Percentiles rank a stretch among this genome's conserved stretches.
Conservation (phyloP, 1,140 invertebrate genomes). For the Neodiprion virginianus region DNA sequence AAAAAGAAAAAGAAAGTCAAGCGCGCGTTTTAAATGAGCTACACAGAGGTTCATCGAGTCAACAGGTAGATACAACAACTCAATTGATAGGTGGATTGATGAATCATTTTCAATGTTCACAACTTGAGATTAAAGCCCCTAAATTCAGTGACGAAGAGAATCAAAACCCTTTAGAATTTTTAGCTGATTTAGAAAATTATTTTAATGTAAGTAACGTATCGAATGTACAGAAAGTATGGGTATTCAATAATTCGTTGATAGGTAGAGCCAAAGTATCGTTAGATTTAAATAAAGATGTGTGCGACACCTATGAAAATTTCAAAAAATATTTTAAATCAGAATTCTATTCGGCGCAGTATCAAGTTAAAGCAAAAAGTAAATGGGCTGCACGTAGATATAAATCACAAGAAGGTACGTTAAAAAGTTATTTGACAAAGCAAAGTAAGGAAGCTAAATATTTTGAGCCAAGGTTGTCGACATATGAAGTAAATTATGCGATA, state of each 20-base stretch:
- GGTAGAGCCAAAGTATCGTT: neutral
- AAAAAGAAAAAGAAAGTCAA: neutral
- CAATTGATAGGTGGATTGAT: neutral
- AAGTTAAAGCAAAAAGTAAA: slow-evolving; percentile 21
- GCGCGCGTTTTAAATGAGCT: neutral
- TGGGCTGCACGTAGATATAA: slow-evolving; percentile 20
- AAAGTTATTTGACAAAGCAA: slow-evolving; percentile 17
- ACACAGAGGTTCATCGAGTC: neutral
- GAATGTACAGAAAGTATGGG: neutral
- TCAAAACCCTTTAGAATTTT: neutral
- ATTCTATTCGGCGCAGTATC: slow-evolving; percentile 24
- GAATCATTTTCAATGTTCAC: neutral
- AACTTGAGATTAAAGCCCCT: neutral
- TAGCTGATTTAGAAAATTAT: neutral
- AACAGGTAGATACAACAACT: neutral
- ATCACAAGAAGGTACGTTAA: slow-evolving; percentile 10
- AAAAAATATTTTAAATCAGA: slow-evolving; percentile 19
- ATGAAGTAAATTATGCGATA: slow-evolving; percentile 23
- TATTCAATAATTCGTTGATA: neutral
- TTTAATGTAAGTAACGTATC: neutral
- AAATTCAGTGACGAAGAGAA: neutral
- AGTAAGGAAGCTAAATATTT: slow-evolving; percentile 10
- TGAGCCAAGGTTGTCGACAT: neutral
- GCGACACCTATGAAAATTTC: slow-evolving; percentile 9
- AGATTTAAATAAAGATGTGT: neutral